A percentile compares a stretch with the other conserved stretches of the same genome.
Conservation (phyloP, 2,113 vertebrate species). For the Calypte anna region DNA sequence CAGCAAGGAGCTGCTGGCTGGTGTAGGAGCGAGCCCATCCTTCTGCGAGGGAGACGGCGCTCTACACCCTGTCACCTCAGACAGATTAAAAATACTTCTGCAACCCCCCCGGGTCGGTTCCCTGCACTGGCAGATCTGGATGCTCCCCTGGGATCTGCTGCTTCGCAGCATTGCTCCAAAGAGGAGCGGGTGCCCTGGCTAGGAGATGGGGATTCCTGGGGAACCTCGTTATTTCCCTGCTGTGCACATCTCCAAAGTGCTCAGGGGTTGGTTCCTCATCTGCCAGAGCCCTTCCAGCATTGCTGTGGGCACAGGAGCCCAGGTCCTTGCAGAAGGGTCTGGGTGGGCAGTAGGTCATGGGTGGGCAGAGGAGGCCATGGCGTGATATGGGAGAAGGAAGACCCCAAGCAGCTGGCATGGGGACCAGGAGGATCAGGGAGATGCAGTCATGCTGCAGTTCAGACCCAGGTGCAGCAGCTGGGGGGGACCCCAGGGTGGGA, state of each 20-base stretch:
- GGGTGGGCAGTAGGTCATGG: neutral
- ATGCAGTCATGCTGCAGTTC: neutral
- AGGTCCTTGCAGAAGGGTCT: neutral
- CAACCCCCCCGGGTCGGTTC: neutral
- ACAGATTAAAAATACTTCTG: slow-evolving; percentile 2
- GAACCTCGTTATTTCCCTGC: neutral
- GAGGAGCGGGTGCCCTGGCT: neutral
- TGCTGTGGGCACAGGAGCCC: neutral
- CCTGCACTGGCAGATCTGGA: neutral
- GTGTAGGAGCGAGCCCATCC: neutral
- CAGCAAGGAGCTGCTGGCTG: neutral
- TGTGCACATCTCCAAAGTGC: neutral
- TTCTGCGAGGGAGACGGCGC: neutral
- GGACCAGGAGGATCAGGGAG: neutral
- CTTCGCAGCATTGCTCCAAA: neutral
- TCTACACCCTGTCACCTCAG: neutral
- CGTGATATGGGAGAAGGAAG: neutral
- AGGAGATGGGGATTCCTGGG: neutral
- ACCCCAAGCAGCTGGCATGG: accelerated
- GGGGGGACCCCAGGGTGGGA: neutral
- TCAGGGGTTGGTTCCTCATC: accelerated
- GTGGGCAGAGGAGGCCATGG: accelerated
- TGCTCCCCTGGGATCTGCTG: neutral
- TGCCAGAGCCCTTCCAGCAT: neutral
- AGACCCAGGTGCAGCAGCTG: neutral